phyloP scores from a whole-genome alignment of 2,888 invertebrate species.

The Drosophila ustulata region DNA sequence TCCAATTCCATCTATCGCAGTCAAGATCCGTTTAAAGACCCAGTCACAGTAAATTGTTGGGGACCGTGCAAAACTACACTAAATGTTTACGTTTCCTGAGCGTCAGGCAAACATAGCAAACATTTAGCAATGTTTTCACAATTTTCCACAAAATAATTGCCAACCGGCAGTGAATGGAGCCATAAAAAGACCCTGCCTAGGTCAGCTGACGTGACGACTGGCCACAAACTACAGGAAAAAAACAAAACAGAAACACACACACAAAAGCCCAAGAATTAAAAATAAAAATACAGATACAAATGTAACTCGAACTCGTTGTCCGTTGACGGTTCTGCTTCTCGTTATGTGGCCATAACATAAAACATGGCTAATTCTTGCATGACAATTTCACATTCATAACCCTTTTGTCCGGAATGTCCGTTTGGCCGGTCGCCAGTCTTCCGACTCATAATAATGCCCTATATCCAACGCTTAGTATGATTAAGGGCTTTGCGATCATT shows the following conservation, averaged over 20 bases:
- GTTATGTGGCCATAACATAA: conserved; percentile 71
- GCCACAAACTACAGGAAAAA: conserved; percentile 44
- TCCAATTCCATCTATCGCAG: background rate
- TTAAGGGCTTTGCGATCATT: background rate
- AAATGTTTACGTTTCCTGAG: conserved; percentile 80
- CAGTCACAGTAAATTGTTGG: background rate
- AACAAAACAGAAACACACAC: conserved; percentile 13
- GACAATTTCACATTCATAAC: conserved; percentile 84
- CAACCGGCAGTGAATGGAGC: conserved; percentile 49
- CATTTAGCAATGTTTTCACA: conserved; percentile 71
- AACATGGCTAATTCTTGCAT: conserved; percentile 84
- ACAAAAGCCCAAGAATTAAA: conserved; percentile 15
- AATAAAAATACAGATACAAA: conserved; percentile 22
- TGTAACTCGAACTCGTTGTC: conserved; percentile 43
- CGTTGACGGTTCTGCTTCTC: conserved; percentile 50
- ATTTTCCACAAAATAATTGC: conserved; percentile 69
- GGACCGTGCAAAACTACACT: conserved; percentile 54
- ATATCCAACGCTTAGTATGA: background rate
- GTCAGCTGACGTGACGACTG: conserved; percentile 68
- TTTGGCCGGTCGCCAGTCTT: conserved; percentile 59
- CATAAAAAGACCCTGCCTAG: conserved; percentile 60
- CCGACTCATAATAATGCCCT: conserved; percentile 74
- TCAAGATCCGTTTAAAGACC: conserved; percentile 23
- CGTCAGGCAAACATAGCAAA: conserved; percentile 70
- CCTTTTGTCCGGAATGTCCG: conserved; percentile 65